Percentiles rank a stretch among this genome's conserved stretches.
These are phyloP conservation scores for Helobdella robusta DNA, from an alignment of 2,888 invertebrate genomes.

Conservation along the genomic window DNA sequence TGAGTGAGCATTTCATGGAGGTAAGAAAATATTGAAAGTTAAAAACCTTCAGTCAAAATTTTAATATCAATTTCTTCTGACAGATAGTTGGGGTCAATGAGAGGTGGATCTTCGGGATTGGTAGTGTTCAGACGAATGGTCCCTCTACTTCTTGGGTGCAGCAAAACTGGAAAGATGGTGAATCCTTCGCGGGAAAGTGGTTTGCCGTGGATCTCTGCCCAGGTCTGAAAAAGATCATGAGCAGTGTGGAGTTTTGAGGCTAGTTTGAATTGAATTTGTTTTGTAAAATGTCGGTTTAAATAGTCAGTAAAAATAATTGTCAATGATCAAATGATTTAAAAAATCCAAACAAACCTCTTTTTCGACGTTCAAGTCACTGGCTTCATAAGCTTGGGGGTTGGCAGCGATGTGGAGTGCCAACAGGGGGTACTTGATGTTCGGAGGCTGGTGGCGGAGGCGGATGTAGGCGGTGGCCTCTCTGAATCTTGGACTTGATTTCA, in stretches of 20 bases:
- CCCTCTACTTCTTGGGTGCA: conserved; percentile 64
- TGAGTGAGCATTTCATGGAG: too few species aligned
- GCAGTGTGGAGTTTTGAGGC: not conserved
- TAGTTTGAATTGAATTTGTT: not conserved
- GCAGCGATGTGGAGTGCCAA: conserved; percentile 35
- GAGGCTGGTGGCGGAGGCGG: conserved; percentile 34
- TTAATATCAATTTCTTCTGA: conserved; percentile 56
- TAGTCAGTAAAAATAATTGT: too few species aligned
- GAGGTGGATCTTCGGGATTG: conserved; percentile 68
- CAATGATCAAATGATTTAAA: not conserved
- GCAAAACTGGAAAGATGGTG: conserved; percentile 35
- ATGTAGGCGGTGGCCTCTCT: conserved; percentile 36
- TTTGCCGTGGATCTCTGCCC: conserved; percentile 32
- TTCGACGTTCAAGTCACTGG: conserved; percentile 32
- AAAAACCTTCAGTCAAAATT: conserved; percentile 37
- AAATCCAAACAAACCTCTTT: conserved; percentile 30
- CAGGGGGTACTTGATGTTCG: conserved; percentile 36
- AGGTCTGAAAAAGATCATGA: conserved; percentile 27
- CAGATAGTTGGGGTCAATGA: conserved; percentile 84
- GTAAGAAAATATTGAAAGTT: too few species aligned
- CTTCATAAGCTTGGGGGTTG: conserved; percentile 33
- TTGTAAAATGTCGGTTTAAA: too few species aligned
- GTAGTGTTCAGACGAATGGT: conserved; percentile 64
- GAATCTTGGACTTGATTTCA: conserved; percentile 36
- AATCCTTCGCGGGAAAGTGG: conserved; percentile 33